Percentiles rank a stretch among this genome's conserved stretches.
phyloP scores from a whole-genome alignment of 2,113 vertebrate genomes.

The Ptychochromis oligacanthus region DNA sequence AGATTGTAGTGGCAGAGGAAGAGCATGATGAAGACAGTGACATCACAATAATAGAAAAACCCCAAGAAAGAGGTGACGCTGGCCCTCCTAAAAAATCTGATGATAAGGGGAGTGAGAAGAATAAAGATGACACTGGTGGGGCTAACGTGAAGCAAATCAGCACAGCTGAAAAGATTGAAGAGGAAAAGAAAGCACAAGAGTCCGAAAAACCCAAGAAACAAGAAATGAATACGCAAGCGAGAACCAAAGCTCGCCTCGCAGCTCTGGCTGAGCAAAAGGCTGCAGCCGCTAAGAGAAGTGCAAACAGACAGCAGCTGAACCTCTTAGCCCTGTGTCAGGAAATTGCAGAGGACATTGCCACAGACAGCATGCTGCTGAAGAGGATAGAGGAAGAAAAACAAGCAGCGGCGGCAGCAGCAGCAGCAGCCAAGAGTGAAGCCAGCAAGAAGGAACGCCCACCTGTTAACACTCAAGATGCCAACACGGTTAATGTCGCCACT shows the following conservation, averaged over 20 bases:
- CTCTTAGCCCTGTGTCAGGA: conserved; percentile 96
- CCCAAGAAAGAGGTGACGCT: conserved; percentile 10
- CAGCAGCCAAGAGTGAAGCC: conserved; percentile 40
- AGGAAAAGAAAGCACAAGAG: conserved; percentile 27
- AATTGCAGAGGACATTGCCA: conserved; percentile 97
- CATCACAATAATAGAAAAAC: conserved; percentile 52
- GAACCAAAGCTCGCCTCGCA: conserved; percentile 82
- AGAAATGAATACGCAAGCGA: conserved; percentile 84
- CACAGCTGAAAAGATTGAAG: conserved; percentile 12
- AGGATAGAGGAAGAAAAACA: conserved; percentile 81
- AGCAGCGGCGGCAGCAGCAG: conserved; percentile 2
- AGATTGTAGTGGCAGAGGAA: conserved; percentile 69
- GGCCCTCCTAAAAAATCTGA: conserved; percentile 8
- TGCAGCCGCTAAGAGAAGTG: conserved; percentile 73
- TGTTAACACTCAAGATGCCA: conserved; percentile 21
- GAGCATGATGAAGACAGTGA: conserved; percentile 64
- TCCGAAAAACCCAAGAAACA: conserved; percentile 77
- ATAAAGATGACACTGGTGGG: conserved; percentile 7
- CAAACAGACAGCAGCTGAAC: conserved; percentile 88
- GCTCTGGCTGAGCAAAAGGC: conserved; percentile 81
- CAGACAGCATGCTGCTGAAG: conserved; percentile 92
- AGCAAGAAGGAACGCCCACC: conserved; percentile 47
- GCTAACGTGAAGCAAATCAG: conserved; percentile 24
- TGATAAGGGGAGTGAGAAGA: conserved; percentile 35
- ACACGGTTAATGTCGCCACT: conserved; percentile 18